phyloP scores from a whole-genome alignment of 2,797 vertebrate species.

The Fratercula arctica region DNA sequence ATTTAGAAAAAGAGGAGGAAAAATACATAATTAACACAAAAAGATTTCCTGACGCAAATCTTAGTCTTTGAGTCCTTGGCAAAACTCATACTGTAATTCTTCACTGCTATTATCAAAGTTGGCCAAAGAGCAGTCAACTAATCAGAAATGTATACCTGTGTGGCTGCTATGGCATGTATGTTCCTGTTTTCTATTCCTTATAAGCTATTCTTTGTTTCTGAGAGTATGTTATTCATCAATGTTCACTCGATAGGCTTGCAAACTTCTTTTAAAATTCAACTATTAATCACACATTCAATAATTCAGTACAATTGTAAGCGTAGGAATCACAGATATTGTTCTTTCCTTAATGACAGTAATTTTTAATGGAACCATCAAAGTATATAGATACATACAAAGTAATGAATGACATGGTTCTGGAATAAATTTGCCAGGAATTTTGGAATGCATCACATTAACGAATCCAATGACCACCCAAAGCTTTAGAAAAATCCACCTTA shows the following conservation, averaged over 20 bases:
- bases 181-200: background rate
- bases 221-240: background rate
- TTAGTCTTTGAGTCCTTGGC: background rate
- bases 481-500: background rate
- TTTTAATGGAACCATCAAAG: background rate
- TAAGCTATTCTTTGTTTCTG: background rate
- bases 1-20: background rate
- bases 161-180: background rate
- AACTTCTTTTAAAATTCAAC: background rate
- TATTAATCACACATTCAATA: background rate
- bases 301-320: background rate
- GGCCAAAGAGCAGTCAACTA: background rate
- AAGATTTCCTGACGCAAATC: background rate
- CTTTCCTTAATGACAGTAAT: background rate
- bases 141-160: background rate
- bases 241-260: background rate
- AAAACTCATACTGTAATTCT: background rate
- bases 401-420: background rate
- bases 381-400: background rate
- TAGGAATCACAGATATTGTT: background rate
- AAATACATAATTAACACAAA: background rate
- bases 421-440: background rate
- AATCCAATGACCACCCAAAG: background rate
- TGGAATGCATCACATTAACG: background rate
- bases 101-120: background rate